phyloP scores from a whole-genome alignment of 2,888 invertebrate species.

The Bruchidius siliquastri region DNA sequence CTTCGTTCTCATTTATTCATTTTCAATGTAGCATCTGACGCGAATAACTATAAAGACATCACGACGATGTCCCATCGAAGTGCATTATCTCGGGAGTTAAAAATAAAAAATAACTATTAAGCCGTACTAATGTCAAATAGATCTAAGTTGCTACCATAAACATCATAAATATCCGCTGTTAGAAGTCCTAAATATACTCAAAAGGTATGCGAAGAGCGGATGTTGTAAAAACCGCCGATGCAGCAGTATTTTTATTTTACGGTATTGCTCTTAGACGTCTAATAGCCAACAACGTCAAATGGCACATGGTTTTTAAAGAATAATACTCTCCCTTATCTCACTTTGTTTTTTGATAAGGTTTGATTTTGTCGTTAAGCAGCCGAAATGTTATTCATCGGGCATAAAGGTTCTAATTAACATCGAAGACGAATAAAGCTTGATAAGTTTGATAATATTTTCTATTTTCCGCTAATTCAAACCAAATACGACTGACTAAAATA shows the following conservation, averaged over 20 bases:
- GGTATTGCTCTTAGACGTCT: slow-evolving; percentile 5
- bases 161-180: slow-evolving; percentile 31
- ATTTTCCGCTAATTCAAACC: too few species aligned
- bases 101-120: slow-evolving; percentile 22
- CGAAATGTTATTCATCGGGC: too few species aligned
- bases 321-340: too few species aligned
- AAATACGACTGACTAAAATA: too few species aligned
- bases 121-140: slow-evolving; percentile 22
- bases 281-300: slow-evolving; percentile 1
- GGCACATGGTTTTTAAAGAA: too few species aligned
- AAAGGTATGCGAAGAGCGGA: slow-evolving; percentile 23
- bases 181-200: slow-evolving; percentile 30
- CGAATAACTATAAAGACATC: neutral
- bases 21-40: neutral
- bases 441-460: too few species aligned
- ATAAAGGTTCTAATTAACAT: too few species aligned
- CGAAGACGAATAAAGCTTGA: too few species aligned
- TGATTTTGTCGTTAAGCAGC: too few species aligned
- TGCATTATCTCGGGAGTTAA: neutral
- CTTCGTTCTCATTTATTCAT: neutral
- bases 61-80: neutral
- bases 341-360: too few species aligned
- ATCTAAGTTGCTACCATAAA: slow-evolving; percentile 25
- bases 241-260: slow-evolving; percentile 11
- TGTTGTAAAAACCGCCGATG: slow-evolving; percentile 27